phyloP scores from a whole-genome alignment of 2,113 vertebrate species.

The Actenoides lindsayi region DNA sequence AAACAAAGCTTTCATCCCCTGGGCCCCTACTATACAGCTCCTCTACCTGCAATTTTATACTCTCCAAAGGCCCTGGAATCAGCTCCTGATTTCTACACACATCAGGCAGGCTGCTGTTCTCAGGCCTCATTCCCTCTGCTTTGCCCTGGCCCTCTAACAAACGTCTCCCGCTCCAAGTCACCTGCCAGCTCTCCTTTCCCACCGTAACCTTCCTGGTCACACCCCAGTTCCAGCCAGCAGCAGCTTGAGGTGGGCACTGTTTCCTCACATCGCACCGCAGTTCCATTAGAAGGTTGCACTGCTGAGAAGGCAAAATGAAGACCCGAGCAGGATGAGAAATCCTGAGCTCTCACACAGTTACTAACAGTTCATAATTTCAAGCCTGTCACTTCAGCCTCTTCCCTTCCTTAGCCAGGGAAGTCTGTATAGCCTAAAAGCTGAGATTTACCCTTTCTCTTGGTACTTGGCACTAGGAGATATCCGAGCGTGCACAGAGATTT shows the following conservation, averaged over 20 bases:
- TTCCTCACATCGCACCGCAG: background rate
- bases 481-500: background rate
- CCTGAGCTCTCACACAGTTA: background rate
- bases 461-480: background rate
- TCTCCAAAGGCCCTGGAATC: background rate
- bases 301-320: background rate
- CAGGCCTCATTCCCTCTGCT: background rate
- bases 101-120: background rate
- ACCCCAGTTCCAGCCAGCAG: background rate
- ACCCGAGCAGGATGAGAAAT: background rate
- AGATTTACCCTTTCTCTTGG: background rate
- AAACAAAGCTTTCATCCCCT: background rate
- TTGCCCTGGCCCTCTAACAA: background rate
- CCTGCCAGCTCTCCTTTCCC: background rate
- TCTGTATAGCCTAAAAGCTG: background rate
- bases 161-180: background rate
- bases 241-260: background rate
- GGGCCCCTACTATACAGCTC: background rate
- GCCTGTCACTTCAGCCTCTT: background rate
- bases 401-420: background rate
- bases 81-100: fast-evolving
- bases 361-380: background rate
- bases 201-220: background rate
- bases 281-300: background rate
- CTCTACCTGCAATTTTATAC: background rate